phyloP scores from a whole-genome alignment of 2,113 vertebrate genomes.

The Falco punctatus region DNA sequence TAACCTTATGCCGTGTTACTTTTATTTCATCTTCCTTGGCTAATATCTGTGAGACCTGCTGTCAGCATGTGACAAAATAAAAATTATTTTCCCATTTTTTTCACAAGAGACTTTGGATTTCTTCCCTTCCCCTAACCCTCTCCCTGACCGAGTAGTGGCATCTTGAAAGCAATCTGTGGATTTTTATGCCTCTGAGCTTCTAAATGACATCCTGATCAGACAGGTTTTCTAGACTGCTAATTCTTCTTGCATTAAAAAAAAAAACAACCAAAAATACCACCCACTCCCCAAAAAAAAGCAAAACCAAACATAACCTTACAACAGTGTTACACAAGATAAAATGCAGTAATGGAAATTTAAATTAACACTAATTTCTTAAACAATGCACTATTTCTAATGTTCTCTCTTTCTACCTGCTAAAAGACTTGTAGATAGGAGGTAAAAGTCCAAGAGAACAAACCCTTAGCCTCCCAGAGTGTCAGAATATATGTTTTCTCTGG shows the following conservation, averaged over 20 bases:
- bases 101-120: background rate
- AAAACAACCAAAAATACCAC: background rate
- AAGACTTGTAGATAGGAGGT: background rate
- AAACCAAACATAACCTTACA: background rate
- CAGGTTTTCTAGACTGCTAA: background rate
- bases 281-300: background rate
- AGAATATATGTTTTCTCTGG: background rate
- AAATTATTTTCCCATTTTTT: background rate
- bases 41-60: background rate
- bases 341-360: background rate
- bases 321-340: background rate
- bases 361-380: background rate
- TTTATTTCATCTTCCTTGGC: background rate
- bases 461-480: too few species aligned
- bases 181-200: background rate
- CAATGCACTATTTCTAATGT: background rate
- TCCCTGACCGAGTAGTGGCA: background rate
- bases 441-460: background rate
- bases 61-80: background rate
- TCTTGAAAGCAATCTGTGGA: background rate
- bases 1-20: constrained; percentile 4
- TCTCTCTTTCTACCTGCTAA: background rate
- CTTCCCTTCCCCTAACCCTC: background rate
- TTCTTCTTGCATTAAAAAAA: background rate
- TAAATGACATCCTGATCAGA: background rate